These are phyloP conservation scores for Felis catus DNA, from an alignment of 2,113 vertebrate genomes.

Conservation along the genomic window DNA sequence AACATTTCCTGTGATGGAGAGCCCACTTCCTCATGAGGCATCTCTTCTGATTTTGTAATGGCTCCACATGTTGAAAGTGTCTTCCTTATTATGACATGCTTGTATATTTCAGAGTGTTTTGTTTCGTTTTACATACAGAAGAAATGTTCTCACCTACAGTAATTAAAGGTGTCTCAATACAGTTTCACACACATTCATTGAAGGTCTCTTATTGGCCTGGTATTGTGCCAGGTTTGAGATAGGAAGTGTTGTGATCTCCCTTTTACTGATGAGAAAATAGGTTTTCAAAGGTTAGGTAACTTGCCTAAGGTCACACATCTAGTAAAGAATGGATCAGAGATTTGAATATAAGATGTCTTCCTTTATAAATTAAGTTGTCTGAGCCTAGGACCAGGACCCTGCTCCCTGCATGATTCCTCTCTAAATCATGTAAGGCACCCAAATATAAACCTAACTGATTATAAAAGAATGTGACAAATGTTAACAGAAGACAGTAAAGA, in stretches of 20 bases:
- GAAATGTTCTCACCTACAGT: not conserved
- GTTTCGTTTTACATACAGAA: not conserved
- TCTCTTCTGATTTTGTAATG: not conserved
- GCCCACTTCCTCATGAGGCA: not conserved
- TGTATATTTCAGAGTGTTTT: not conserved
- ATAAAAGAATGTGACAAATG: slow-evolving; percentile 28
- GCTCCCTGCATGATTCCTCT: not conserved
- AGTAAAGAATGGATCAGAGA: not conserved
- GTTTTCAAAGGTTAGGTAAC: not conserved
- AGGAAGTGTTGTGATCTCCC: not conserved
- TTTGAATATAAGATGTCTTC: not conserved
- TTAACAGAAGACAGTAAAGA: not conserved
- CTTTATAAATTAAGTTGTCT: not conserved
- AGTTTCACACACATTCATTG: not conserved
- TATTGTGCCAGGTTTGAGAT: not conserved
- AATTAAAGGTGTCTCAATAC: not conserved
- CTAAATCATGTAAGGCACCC: not conserved
- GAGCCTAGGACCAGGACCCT: not conserved
- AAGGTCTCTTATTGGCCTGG: not conserved
- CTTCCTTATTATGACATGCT: not conserved
- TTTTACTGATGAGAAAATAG: not conserved
- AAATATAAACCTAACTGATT: not conserved
- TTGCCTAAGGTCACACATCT: not conserved
- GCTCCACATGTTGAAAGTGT: not conserved
- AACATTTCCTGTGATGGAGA: not conserved